These are phyloP conservation scores for Mimumesa dahlbomi DNA, from an alignment of 2,888 invertebrate genomes.

Conservation along the genomic window DNA sequence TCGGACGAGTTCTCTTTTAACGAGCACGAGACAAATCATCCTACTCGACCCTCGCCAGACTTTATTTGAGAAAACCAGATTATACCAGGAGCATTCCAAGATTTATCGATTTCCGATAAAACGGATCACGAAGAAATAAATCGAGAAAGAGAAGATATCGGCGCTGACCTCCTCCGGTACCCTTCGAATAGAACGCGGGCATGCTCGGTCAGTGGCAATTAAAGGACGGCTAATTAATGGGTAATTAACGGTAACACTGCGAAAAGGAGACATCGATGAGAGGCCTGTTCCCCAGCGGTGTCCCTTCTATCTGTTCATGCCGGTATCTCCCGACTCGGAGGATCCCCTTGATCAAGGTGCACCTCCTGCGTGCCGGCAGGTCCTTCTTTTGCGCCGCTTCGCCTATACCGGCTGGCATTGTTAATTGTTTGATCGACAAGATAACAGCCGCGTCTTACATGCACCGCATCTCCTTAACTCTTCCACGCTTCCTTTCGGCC, in stretches of 20 bases:
- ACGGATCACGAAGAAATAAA: slow-evolving; percentile 18
- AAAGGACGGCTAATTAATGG: slow-evolving; percentile 78
- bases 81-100: background rate
- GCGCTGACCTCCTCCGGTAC: slow-evolving; percentile 16
- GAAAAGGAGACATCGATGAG: slow-evolving; percentile 73
- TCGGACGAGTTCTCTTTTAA: too few species aligned
- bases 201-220: slow-evolving; percentile 68
- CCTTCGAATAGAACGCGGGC: slow-evolving; percentile 38
- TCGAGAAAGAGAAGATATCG: slow-evolving; percentile 14
- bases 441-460: slow-evolving; percentile 79
- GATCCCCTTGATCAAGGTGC: slow-evolving; percentile 54
- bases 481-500: slow-evolving; percentile 58
- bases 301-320: slow-evolving; percentile 53
- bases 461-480: slow-evolving; percentile 71
- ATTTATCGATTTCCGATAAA: background rate
- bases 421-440: slow-evolving; percentile 81
- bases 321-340: slow-evolving; percentile 47
- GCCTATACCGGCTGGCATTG: slow-evolving; percentile 71
- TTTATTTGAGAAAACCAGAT: too few species aligned
- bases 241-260: slow-evolving; percentile 79
- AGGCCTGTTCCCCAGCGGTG: slow-evolving; percentile 43
- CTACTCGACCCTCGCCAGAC: too few species aligned
- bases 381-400: slow-evolving; percentile 55
- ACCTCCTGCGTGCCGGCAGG: slow-evolving; percentile 51
- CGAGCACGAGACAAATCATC: too few species aligned